A percentile compares a stretch with the other conserved stretches of the same genome.
Evolutionary conservation across 64 coral and sea anemone genomes (phyloP).

Genomic region (Montipora cactus): DNA sequence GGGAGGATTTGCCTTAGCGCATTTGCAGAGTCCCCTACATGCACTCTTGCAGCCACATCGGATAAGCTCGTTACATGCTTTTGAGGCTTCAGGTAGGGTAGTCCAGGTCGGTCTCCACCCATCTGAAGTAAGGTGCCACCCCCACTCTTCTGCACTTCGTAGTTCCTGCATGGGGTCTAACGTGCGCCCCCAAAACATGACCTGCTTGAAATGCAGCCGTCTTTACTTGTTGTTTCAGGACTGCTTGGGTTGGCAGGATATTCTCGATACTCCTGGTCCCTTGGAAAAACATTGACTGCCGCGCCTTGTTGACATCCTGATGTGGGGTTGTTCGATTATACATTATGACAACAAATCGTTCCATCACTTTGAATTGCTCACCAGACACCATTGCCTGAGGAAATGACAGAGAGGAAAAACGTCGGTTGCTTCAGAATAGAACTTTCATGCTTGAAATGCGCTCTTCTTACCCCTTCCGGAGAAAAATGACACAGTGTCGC

Average conservation of each 20-base stretch:
- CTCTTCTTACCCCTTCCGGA: conserved; percentile 38
- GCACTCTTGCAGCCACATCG: conserved; percentile 60
- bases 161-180: conserved; percentile 58
- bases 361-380: conserved; percentile 36
- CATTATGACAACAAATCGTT: conserved; percentile 51
- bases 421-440: conserved; percentile 34
- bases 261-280: conserved; percentile 59
- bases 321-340: conserved; percentile 55
- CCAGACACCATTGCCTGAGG: conserved; percentile 37
- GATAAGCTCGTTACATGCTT: conserved; percentile 60
- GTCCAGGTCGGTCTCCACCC: conserved; percentile 49
- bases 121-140: conserved; percentile 45
- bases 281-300: conserved; percentile 50
- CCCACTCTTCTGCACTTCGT: conserved; percentile 63
- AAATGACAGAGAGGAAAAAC: conserved; percentile 24
- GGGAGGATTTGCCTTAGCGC: conserved; percentile 35
- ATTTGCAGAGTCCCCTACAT: conserved; percentile 58
- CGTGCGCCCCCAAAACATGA: conserved; percentile 35
- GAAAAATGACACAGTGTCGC: conserved; percentile 48
- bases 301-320: conserved; percentile 41
- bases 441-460: conserved; percentile 63
- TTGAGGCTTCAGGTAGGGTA: conserved; percentile 48
- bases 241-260: conserved; percentile 47
- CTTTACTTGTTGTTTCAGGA: conserved; percentile 37
- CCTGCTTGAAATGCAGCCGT: conserved; percentile 57